These are phyloP conservation scores for Grantiella picta DNA, from an alignment of 2,113 vertebrate genomes.

Conservation along the genomic window DNA sequence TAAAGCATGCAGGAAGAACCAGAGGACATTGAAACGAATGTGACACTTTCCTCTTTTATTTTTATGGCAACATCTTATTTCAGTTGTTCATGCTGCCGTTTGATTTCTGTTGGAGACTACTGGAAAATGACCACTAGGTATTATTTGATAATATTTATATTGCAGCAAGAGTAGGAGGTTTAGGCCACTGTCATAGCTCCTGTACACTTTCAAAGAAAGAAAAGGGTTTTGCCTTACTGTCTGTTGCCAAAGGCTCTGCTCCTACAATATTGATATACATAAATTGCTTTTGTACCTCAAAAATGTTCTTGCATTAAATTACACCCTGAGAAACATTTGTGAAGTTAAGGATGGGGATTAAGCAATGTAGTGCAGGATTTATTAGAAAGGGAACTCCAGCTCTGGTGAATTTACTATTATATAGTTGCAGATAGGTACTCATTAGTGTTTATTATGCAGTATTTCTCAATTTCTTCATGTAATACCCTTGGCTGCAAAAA, in stretches of 20 bases:
- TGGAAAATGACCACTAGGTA: neutral
- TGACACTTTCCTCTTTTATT: neutral
- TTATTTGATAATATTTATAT: neutral
- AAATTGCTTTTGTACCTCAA: neutral
- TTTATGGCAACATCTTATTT: neutral
- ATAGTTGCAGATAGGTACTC: neutral
- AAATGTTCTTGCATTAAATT: neutral
- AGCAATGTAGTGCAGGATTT: neutral
- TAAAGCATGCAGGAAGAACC: neutral
- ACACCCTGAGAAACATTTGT: neutral
- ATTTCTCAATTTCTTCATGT: neutral
- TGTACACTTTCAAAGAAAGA: neutral
- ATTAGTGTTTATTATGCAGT: neutral
- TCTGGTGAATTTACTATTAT: neutral
- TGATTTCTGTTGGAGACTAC: neutral
- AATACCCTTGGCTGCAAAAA: neutral
- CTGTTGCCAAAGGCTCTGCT: neutral
- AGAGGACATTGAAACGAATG: neutral
- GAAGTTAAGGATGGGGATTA: neutral
- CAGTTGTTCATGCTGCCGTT: neutral
- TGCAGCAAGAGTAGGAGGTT: neutral
- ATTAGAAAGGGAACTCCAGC: neutral
- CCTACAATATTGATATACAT: neutral
- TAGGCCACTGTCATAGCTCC: neutral
- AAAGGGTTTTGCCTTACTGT: neutral